A percentile compares a stretch with the other conserved stretches of the same genome.
Conservation (phyloP, 1,140 invertebrate species). For the Ridgeia piscesae region DNA sequence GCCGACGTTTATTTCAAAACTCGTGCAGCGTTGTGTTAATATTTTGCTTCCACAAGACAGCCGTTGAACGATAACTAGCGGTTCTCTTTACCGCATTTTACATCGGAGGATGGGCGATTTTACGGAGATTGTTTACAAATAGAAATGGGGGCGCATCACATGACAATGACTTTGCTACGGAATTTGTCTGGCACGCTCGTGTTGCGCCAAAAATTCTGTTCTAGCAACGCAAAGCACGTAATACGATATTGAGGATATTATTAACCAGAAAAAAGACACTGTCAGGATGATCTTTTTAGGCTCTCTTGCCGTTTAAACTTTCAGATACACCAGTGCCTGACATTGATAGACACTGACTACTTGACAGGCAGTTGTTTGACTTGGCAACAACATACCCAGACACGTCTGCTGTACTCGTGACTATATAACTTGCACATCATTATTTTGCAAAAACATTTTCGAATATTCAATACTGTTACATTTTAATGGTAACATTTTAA, state of each 20-base stretch:
- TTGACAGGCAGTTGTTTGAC: neutral
- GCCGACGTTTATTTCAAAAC: neutral
- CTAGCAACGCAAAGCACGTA: neutral
- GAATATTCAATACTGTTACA: too few species aligned
- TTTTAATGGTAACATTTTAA: too few species aligned
- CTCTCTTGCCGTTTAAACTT: neutral
- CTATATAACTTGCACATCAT: too few species aligned
- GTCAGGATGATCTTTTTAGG: neutral
- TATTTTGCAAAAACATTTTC: too few species aligned
- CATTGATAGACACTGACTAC: too few species aligned
- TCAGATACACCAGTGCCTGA: neutral
- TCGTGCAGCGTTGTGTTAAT: neutral
- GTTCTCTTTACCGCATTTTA: neutral
- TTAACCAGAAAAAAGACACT: neutral
- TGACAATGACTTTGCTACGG: neutral
- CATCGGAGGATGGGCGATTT: neutral
- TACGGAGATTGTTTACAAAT: constrained; percentile 1
- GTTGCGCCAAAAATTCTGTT: neutral
- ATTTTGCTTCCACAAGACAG: neutral
- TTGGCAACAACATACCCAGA: neutral
- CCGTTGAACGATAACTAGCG: neutral
- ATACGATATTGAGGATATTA: neutral
- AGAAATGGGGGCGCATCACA: neutral
- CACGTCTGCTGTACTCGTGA: too few species aligned
- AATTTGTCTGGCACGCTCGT: neutral